These are phyloP conservation scores for Spheniscus humboldti DNA, from an alignment of 2,797 vertebrate species.

Conservation along the genomic window DNA sequence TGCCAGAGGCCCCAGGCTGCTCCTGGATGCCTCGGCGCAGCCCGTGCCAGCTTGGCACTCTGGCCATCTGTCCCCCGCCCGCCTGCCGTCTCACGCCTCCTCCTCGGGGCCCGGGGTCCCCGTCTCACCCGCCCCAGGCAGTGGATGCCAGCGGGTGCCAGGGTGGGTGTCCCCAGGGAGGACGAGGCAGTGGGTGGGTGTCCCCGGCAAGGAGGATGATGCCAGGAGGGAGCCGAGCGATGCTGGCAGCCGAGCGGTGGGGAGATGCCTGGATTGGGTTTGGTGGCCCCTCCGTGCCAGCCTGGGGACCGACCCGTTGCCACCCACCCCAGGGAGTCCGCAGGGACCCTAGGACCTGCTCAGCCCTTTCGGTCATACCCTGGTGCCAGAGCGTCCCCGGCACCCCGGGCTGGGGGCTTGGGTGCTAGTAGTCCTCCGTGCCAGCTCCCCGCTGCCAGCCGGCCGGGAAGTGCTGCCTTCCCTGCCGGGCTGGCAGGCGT, in stretches of 20 bases:
- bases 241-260: rapidly evolving
- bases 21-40: not conserved
- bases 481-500: not conserved
- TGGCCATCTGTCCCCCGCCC: not conserved
- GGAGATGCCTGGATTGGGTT: not conserved
- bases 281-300: not conserved
- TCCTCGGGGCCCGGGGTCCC: not conserved
- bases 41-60: not conserved
- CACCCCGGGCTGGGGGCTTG: not conserved
- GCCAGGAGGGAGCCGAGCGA: not conserved
- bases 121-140: not conserved
- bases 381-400: not conserved
- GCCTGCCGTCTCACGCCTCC: slow-evolving; percentile 13
- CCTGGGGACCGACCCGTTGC: not conserved
- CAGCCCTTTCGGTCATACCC: not conserved
- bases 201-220: not conserved
- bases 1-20: not conserved
- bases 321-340: not conserved
- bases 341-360: not conserved
- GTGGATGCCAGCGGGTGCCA: not conserved
- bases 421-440: not conserved
- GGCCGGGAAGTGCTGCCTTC: not conserved
- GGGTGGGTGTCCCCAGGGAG: not conserved
- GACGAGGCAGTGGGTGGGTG: not conserved
- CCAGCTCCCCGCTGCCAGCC: not conserved